phyloP scores from a whole-genome alignment of 2,888 invertebrate species.

The Oxycera nigricornis region DNA sequence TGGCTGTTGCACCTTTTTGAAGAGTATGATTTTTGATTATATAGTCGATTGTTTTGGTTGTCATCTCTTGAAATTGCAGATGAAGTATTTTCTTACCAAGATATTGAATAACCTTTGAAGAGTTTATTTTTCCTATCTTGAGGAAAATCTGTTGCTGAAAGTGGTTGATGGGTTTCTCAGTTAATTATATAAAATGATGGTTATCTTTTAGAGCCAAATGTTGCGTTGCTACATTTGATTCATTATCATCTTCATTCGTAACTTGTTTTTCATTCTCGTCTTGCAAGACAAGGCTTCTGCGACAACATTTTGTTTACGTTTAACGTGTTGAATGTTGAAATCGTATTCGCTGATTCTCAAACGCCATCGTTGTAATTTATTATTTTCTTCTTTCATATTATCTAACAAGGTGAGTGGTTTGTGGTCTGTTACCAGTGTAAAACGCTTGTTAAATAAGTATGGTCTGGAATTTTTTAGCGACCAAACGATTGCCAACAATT shows the following conservation, averaged over 20 bases:
- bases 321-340: too few species aligned
- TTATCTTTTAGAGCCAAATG: background rate
- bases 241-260: background rate
- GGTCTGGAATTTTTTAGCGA: slow-evolving; percentile 54
- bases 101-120: background rate
- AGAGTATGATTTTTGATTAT: background rate
- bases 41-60: background rate
- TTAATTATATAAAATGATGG: background rate
- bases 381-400: too few species aligned
- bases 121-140: background rate
- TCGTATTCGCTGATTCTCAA: too few species aligned
- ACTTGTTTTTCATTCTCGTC: too few species aligned
- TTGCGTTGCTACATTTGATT: background rate
- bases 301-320: too few species aligned
- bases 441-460: slow-evolving; percentile 54
- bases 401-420: too few species aligned
- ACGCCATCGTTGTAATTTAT: background rate
- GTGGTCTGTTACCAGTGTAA: too few species aligned
- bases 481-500: slow-evolving; percentile 44
- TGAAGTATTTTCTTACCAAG: background rate
- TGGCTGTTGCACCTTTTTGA: background rate
- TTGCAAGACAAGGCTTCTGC: too few species aligned
- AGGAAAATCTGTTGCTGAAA: too few species aligned
- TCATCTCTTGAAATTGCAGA: background rate
- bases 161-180: too few species aligned